Base-by-base conservation (phyloP, 2,888 invertebrate species). In the Plebejus argus region DNA sequence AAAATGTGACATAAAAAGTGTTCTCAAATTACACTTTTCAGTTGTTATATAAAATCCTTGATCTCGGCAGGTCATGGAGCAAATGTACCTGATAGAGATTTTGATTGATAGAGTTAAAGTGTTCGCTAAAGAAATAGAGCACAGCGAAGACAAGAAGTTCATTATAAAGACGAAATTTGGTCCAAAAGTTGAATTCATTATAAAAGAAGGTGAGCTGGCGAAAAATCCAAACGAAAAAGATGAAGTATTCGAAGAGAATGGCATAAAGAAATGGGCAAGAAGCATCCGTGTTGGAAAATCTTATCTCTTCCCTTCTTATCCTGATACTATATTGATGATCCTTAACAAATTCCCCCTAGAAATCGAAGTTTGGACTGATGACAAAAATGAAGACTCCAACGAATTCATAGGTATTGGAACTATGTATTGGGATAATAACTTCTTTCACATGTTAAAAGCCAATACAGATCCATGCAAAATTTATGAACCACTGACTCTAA, bases 81-180 rank as follows among this genome's bases (percentile, higher is more conserved):
- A 94, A 90, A 87, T 95, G 84, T 95, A 94, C 89, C 85, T 95
- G 87, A 81, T 95, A 82, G 95, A 95, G 87, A 91, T 95, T 86
- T 91, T 95, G 83, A 87, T 95, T 83, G 93, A 95, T 86, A 93
- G 92, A 87, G 92, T 95, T 80, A 88, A 88, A 78, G 84, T 94
- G 87, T 89, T 88, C 84, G 82, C 85, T 81, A 78, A 84, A n/a
- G 85, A 86, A 39, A 84, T 86, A 80, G 85, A 85, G 23, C 87
- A 85, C 78, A 88, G 88, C 78, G 88, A 87, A 5, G 89, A 90
- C 81, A 92, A 94, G 83, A 91, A 89, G 77, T 85, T 95, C 8
- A 90, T 91, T 49, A 85, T 95, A 39, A 93, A 91, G 85, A 84
- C 94, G 75, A 91, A 87, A 81, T 95, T 95, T 81, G 94, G 94